Evolutionary conservation across 2,797 vertebrate species (phyloP).

Genomic region (Heliangelus exortis): DNA sequence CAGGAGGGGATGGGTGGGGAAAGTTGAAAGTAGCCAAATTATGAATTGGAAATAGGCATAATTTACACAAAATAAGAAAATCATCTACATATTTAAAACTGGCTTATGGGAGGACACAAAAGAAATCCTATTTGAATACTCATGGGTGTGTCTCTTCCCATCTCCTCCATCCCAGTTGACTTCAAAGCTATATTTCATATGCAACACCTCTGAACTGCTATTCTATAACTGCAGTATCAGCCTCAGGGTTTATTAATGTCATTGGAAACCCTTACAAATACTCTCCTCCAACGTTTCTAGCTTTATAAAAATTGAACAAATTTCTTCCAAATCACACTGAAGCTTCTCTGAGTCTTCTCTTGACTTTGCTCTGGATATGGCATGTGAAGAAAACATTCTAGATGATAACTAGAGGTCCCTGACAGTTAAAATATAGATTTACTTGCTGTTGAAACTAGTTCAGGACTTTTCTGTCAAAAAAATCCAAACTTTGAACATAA

Average conservation of each 20-base stretch:
- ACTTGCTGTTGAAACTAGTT: background rate
- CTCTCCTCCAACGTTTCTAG: background rate
- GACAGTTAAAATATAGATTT: background rate
- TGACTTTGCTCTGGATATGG: background rate
- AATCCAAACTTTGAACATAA: background rate
- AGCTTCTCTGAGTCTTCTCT: background rate
- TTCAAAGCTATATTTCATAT: background rate
- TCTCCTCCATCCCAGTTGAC: background rate
- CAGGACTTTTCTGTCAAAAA: background rate
- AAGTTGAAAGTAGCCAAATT: background rate
- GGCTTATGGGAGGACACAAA: background rate
- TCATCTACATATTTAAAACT: background rate
- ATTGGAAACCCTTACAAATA: background rate
- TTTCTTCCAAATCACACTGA: background rate
- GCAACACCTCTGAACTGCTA: background rate
- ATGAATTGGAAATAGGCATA: background rate
- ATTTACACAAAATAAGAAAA: background rate
- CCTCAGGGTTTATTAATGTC: background rate
- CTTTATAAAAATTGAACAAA: background rate
- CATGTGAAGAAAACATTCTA: background rate
- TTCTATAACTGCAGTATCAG: background rate
- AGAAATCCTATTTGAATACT: rapidly evolving
- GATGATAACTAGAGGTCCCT: background rate
- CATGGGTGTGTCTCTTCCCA: background rate
- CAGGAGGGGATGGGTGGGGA: rapidly evolving